Conservation (phyloP, 2,113 vertebrate species). For the Bubalus kerabau region DNA sequence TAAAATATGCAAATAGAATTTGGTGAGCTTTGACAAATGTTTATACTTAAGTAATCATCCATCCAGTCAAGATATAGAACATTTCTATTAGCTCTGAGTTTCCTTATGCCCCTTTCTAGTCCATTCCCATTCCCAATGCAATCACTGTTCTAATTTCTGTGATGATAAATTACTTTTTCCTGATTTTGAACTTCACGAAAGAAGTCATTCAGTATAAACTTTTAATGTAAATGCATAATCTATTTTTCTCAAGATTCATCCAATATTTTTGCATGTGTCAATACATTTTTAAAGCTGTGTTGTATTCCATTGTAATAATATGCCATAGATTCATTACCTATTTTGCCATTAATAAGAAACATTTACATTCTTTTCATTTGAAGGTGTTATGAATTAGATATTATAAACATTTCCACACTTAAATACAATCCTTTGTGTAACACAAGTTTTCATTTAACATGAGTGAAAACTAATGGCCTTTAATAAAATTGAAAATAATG, state of each 20-base stretch:
- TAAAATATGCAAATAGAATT: neutral
- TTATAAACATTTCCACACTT: neutral
- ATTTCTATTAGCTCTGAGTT: neutral
- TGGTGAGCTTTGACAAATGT: neutral
- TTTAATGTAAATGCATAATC: neutral
- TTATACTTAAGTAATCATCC: neutral
- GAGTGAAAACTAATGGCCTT: neutral
- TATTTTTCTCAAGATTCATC: neutral
- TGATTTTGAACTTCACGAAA: neutral
- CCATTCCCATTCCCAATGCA: neutral
- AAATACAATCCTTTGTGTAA: neutral
- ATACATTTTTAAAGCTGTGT: neutral
- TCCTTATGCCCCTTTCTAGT: neutral
- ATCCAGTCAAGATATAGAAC: neutral
- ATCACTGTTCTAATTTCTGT: neutral
- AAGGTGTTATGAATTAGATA: neutral
- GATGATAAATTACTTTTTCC: neutral
- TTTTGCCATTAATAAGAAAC: neutral
- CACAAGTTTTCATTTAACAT: neutral
- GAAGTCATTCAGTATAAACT: neutral
- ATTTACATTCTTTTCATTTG: neutral
- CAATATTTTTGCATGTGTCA: neutral
- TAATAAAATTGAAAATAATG: neutral
- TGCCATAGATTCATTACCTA: neutral
- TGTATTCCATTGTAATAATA: neutral